phyloP scores from a whole-genome alignment of 2,113 vertebrate species.

The Polypterus bichir region DNA sequence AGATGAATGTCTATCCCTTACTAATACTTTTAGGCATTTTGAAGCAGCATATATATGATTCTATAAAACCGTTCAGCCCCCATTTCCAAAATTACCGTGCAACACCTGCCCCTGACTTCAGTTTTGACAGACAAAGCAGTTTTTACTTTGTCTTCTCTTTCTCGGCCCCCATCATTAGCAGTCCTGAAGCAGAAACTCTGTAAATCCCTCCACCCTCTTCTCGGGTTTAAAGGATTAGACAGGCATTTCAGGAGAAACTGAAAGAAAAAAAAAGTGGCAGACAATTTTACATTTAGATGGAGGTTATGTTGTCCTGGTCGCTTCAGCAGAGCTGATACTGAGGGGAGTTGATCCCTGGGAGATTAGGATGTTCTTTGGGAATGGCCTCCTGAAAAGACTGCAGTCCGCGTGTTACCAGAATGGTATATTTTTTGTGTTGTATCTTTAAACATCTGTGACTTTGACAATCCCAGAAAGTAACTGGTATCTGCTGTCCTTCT shows the following conservation, averaged over 20 bases:
- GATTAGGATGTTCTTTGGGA: slow-evolving; percentile 4
- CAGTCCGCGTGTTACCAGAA: too few relatives aligned
- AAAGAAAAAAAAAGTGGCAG: slow-evolving; percentile 13
- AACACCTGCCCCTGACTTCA: too few relatives aligned
- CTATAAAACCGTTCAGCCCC: too few relatives aligned
- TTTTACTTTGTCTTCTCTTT: not conserved
- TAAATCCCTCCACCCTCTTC: slow-evolving; percentile 6
- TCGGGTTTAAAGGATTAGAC: slow-evolving; percentile 18
- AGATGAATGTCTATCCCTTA: too few relatives aligned
- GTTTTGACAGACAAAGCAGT: not conserved
- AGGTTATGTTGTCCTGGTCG: slow-evolving; percentile 11
- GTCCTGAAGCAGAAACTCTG: slow-evolving; percentile 4
- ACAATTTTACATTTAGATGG: slow-evolving; percentile 19
- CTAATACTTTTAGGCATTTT: too few relatives aligned
- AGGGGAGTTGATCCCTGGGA: slow-evolving; percentile 5
- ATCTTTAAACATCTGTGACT: too few relatives aligned
- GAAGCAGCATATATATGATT: too few relatives aligned
- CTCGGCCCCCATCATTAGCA: slow-evolving; percentile 10
- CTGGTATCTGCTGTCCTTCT: too few relatives aligned
- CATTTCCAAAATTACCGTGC: too few relatives aligned
- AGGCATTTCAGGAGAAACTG: slow-evolving; percentile 14
- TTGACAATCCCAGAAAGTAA: too few relatives aligned
- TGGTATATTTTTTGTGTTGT: too few relatives aligned
- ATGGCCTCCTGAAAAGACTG: not conserved
- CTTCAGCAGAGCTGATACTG: slow-evolving; percentile 5